phyloP scores from a whole-genome alignment of 2,797 vertebrate genomes.

The Periophthalmus magnuspinnatus region DNA sequence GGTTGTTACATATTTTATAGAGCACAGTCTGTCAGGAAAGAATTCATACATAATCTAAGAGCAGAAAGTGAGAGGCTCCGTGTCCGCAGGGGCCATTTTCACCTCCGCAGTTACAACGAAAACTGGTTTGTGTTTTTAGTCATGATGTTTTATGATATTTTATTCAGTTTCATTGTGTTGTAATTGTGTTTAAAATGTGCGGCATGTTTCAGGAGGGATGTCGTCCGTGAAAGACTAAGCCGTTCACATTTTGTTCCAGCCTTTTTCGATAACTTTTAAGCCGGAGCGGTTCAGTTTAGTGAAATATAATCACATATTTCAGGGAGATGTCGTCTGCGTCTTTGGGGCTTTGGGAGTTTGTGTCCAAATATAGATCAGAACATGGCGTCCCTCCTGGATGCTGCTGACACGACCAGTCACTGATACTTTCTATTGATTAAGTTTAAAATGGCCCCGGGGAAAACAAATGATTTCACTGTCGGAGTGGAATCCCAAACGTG shows the following conservation, averaged over 20 bases:
- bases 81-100: neutral
- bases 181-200: neutral
- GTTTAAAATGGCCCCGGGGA: neutral
- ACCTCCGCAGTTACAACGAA: neutral
- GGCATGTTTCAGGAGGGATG: neutral
- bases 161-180: neutral
- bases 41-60: neutral
- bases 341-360: neutral
- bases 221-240: neutral
- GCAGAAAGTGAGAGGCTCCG: neutral
- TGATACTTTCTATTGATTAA: conserved; percentile 10
- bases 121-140: neutral
- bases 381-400: neutral
- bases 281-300: neutral
- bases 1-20: neutral
- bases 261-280: neutral
- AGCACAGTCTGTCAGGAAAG: neutral
- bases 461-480: neutral
- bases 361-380: conserved; percentile 5
- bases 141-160: neutral
- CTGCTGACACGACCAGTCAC: conserved; percentile 6
- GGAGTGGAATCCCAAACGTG: neutral
- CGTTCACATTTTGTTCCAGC: neutral
- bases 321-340: neutral
- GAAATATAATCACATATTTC: neutral